Evolutionary conservation across 2,797 vertebrate genomes (phyloP).

Genomic region (Naso thynnoides): DNA sequence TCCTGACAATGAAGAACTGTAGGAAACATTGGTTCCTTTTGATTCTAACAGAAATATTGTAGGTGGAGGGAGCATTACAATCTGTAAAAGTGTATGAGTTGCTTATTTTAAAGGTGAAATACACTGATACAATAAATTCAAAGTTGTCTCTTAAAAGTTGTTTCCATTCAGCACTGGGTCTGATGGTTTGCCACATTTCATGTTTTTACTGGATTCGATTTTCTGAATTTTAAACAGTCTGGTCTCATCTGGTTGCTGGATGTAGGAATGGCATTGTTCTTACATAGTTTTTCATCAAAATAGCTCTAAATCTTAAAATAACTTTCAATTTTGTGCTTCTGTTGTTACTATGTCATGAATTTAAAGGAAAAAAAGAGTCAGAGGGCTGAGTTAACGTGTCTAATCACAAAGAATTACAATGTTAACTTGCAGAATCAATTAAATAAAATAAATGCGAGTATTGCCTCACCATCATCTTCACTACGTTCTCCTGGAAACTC

Average conservation of each 20-base stretch:
- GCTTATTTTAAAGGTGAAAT: not conserved
- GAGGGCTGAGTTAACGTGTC: not conserved
- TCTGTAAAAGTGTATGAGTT: conserved; percentile 3
- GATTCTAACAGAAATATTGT: conserved; percentile 10
- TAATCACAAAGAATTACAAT: not conserved
- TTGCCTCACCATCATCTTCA: conserved; percentile 93
- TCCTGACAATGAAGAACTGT: not conserved
- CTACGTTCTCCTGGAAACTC: conserved; percentile 93
- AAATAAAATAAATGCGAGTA: not conserved
- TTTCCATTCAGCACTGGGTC: not conserved
- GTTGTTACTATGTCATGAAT: not conserved
- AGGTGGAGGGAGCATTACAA: not conserved
- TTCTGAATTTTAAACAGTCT: not conserved
- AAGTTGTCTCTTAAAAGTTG: not conserved
- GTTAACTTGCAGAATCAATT: not conserved
- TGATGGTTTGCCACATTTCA: not conserved
- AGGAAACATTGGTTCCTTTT: not conserved
- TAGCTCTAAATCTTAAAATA: not conserved
- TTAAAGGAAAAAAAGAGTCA: not conserved
- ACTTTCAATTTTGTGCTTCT: not conserved
- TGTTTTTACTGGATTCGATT: not conserved
- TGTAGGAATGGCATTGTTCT: not conserved
- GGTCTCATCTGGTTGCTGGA: not conserved
- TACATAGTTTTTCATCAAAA: not conserved
- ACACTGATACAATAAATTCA: not conserved